Evolutionary conservation across 2,888 invertebrate genomes (phyloP).

Genomic region (Gymnoscelis rufifasciata): DNA sequence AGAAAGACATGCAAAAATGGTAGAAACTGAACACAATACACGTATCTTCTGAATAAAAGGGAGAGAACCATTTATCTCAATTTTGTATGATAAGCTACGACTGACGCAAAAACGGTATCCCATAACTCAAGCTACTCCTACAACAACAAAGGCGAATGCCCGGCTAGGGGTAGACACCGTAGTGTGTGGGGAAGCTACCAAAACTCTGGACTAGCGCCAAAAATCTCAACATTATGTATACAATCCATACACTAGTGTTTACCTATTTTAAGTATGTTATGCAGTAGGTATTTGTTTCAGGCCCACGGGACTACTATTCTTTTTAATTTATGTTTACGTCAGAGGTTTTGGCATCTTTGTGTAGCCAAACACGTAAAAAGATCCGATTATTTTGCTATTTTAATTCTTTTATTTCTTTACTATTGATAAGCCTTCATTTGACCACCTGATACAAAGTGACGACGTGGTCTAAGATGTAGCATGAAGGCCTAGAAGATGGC

Average conservation of each 20-base stretch:
- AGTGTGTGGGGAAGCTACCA: conserved; percentile 46
- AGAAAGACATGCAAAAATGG: conserved; percentile 6
- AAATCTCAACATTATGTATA: conserved; percentile 43
- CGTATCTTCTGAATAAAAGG: conserved; percentile 19
- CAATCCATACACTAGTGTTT: conserved; percentile 28
- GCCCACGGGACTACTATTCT: conserved; percentile 43
- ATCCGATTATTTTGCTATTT: no score
- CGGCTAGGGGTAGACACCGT: conserved; percentile 34
- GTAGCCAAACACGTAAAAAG: no score
- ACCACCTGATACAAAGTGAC: no score
- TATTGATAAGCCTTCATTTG: no score
- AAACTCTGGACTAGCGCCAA: conserved; percentile 56
- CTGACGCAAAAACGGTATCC: conserved; percentile 42
- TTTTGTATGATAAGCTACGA: conserved; percentile 30
- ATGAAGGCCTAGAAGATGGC: no score
- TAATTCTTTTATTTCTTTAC: no score
- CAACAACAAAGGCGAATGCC: conserved; percentile 54
- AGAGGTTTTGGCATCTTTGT: conserved; percentile 10
- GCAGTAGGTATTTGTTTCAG: conserved; percentile 46
- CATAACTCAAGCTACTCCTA: conserved; percentile 53
- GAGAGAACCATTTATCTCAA: conserved; percentile 31
- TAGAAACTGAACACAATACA: conserved; percentile 13
- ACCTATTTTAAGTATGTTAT: conserved; percentile 35
- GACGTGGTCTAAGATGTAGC: no score
- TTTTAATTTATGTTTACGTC: conserved; percentile 42